phyloP scores from a whole-genome alignment of 2,797 vertebrate genomes.

The Sebastes dallii region DNA sequence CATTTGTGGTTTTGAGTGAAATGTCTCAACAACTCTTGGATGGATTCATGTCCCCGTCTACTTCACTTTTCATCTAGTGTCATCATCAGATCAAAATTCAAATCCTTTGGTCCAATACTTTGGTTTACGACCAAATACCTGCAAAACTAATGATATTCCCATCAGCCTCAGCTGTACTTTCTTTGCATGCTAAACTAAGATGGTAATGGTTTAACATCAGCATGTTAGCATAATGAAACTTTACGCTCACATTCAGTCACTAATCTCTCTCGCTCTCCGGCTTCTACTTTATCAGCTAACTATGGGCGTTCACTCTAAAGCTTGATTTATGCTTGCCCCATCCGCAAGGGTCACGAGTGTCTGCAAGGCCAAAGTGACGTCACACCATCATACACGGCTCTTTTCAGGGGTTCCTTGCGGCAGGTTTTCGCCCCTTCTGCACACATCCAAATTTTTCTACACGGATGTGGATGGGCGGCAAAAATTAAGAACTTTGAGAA shows the following conservation, averaged over 20 bases:
- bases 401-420: too few relatives aligned
- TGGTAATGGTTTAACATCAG: not conserved
- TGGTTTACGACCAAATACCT: not conserved
- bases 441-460: too few relatives aligned
- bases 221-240: not conserved
- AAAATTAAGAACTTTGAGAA: too few relatives aligned
- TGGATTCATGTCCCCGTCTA: not conserved
- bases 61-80: not conserved
- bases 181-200: not conserved
- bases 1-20: not conserved
- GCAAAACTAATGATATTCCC: not conserved
- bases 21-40: not conserved
- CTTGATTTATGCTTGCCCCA: too few relatives aligned
- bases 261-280: too few relatives aligned
- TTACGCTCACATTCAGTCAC: too few relatives aligned
- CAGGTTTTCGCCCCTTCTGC: too few relatives aligned
- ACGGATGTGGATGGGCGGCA: too few relatives aligned
- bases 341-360: too few relatives aligned
- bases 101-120: not conserved
- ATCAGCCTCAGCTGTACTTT: not conserved
- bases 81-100: not conserved
- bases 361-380: too few relatives aligned
- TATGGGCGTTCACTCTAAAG: not conserved
- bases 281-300: not conserved
- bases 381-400: too few relatives aligned